These are phyloP conservation scores for Catharus minimus DNA, from an alignment of 2,113 vertebrate genomes.

Conservation along the genomic window DNA sequence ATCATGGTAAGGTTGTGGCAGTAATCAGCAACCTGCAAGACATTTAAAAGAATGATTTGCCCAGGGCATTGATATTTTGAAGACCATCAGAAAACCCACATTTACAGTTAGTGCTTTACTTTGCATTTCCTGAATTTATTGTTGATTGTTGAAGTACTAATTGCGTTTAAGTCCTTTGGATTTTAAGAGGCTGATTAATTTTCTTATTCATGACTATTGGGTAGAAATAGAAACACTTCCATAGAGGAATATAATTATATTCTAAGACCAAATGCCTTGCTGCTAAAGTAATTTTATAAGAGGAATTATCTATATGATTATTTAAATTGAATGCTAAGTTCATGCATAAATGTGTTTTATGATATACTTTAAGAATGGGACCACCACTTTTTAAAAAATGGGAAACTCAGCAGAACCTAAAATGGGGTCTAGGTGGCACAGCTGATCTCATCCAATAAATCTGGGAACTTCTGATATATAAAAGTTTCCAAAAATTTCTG, in stretches of 20 bases:
- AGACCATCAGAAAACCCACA: background rate
- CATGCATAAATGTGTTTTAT: background rate
- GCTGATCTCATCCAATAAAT: background rate
- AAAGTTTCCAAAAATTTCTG: background rate
- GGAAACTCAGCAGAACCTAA: background rate
- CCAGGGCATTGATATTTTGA: background rate
- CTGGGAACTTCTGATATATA: background rate
- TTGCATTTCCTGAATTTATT: conserved; percentile 1
- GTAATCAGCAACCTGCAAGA: background rate
- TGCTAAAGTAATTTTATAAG: background rate
- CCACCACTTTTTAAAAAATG: background rate
- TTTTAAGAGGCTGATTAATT: background rate
- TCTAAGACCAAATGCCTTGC: conserved; percentile 13
- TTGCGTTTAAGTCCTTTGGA: background rate
- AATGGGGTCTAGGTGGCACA: background rate
- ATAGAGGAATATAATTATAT: background rate
- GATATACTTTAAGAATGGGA: background rate
- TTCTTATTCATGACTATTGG: background rate
- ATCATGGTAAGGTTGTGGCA: background rate
- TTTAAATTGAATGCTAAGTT: background rate
- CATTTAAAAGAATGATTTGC: background rate
- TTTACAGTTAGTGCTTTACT: conserved; percentile 5
- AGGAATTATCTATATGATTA: background rate
- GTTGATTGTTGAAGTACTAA: background rate
- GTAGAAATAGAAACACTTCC: background rate